Conservation (phyloP, 2,888 invertebrate species). For the Melanostoma mellinum region DNA sequence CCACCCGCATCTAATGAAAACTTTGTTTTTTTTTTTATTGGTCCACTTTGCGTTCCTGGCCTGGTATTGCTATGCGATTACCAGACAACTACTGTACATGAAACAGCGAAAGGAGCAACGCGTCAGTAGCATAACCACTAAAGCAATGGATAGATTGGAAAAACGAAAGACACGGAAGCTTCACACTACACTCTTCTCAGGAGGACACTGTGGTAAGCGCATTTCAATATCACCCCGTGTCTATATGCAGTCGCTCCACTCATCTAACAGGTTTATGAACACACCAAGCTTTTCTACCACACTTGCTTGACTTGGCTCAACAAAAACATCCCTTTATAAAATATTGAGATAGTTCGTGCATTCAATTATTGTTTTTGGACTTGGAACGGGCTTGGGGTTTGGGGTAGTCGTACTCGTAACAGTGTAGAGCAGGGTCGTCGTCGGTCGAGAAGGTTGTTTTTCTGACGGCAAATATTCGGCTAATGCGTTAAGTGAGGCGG, state of each 20-base stretch:
- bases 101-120: slow-evolving; percentile 44
- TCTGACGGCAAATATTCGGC: slow-evolving; percentile 34
- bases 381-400: slow-evolving; percentile 38
- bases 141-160: neutral
- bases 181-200: slow-evolving; percentile 1
- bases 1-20: slow-evolving; percentile 43
- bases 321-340: slow-evolving; percentile 50
- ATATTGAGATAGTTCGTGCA: slow-evolving; percentile 63
- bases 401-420: neutral
- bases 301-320: slow-evolving; percentile 17
- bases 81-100: slow-evolving; percentile 36
- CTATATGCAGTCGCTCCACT: slow-evolving; percentile 55
- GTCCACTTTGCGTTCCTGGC: slow-evolving; percentile 18
- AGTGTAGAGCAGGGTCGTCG: too few species aligned
- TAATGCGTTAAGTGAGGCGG: slow-evolving; percentile 40
- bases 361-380: slow-evolving; percentile 55
- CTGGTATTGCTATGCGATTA: slow-evolving; percentile 28
- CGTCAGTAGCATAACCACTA: slow-evolving; percentile 31
- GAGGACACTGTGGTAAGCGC: slow-evolving; percentile 26
- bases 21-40: slow-evolving; percentile 48
- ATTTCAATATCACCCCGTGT: slow-evolving; percentile 58
- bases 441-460: slow-evolving; percentile 21
- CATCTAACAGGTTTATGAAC: slow-evolving; percentile 57
- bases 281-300: slow-evolving; percentile 19
- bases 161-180: slow-evolving; percentile 36